These are phyloP conservation scores for Paracyprichromis sp. DNA, from an alignment of 2,113 vertebrate species.

Conservation along the genomic window DNA sequence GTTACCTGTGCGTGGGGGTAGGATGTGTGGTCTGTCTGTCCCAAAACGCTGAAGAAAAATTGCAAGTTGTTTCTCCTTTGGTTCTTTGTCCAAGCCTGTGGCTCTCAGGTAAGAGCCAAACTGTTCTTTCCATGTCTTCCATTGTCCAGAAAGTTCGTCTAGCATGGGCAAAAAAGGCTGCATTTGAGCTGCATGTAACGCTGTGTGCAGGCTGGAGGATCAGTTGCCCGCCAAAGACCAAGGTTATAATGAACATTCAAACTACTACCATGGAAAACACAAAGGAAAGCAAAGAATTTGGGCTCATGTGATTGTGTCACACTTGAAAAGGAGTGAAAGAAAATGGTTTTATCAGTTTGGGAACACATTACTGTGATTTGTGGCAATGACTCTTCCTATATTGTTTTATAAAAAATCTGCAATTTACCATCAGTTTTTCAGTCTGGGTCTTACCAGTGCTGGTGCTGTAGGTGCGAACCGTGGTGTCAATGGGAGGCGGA, in stretches of 20 bases:
- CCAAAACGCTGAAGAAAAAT: constrained; percentile 59
- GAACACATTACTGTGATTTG: neutral
- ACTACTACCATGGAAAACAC: neutral
- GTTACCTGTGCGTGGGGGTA: constrained; percentile 58
- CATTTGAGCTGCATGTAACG: constrained; percentile 37
- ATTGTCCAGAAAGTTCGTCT: constrained; percentile 49
- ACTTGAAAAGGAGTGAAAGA: neutral
- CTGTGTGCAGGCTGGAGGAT: neutral
- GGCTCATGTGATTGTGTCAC: neutral
- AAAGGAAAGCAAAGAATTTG: neutral
- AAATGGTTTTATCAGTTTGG: neutral
- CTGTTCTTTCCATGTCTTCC: constrained; percentile 62
- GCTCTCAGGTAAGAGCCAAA: constrained; percentile 60
- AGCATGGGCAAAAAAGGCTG: constrained; percentile 52
- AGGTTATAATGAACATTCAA: neutral
- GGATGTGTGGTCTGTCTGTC: constrained; percentile 52
- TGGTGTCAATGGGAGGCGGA: constrained; percentile 81
- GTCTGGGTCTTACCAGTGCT: constrained; percentile 82
- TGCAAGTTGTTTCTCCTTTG: constrained; percentile 65
- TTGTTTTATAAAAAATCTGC: neutral
- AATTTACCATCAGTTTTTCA: neutral
- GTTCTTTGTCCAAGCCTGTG: constrained; percentile 63
- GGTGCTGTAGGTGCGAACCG: constrained; percentile 86
- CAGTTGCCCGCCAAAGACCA: neutral
- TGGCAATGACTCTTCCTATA: neutral